A percentile compares a stretch with the other conserved stretches of the same genome.
phyloP scores from a whole-genome alignment of 2,113 vertebrate genomes.

The Cottus gobio region DNA sequence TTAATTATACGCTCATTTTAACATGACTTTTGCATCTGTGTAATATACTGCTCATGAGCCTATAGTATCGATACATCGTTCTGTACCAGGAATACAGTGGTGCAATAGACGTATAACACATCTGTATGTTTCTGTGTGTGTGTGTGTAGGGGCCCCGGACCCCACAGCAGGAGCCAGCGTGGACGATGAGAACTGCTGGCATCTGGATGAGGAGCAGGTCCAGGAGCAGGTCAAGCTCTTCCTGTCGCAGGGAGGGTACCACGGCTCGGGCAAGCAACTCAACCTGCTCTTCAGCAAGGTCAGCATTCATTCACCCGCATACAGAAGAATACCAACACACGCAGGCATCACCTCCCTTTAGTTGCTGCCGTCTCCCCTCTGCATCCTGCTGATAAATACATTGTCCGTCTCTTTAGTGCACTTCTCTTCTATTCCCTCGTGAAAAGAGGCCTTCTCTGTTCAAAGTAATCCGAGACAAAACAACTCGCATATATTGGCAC shows the following conservation, averaged over 20 bases:
- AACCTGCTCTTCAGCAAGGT: constrained; percentile 99
- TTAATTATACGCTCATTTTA: no score
- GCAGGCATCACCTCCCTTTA: constrained; percentile 33
- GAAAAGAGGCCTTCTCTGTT: constrained; percentile 29
- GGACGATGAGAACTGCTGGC: constrained; percentile 99
- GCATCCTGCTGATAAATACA: constrained; percentile 43
- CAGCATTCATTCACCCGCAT: constrained; percentile 32
- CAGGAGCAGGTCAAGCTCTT: constrained; percentile 99
- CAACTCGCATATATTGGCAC: constrained; percentile 29
- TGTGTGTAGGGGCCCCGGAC: constrained; percentile 92
- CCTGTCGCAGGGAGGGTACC: constrained; percentile 97
- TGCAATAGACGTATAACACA: not conserved
- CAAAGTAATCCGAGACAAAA: constrained; percentile 37
- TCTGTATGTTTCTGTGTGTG: constrained; percentile 23
- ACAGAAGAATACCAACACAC: constrained; percentile 29
- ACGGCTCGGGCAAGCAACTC: constrained; percentile 99
- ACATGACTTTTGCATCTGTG: not conserved
- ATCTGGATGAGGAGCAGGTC: constrained; percentile 99
- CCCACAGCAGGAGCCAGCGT: constrained; percentile 98
- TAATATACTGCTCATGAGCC: not conserved
- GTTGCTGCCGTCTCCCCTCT: constrained; percentile 9
- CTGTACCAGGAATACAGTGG: not conserved
- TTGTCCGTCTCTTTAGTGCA: constrained; percentile 14
- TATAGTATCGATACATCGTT: not conserved
- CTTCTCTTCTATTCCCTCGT: constrained; percentile 35